Evolutionary conservation across 1,140 invertebrate genomes (phyloP).

Genomic region (Pissodes strobi): DNA sequence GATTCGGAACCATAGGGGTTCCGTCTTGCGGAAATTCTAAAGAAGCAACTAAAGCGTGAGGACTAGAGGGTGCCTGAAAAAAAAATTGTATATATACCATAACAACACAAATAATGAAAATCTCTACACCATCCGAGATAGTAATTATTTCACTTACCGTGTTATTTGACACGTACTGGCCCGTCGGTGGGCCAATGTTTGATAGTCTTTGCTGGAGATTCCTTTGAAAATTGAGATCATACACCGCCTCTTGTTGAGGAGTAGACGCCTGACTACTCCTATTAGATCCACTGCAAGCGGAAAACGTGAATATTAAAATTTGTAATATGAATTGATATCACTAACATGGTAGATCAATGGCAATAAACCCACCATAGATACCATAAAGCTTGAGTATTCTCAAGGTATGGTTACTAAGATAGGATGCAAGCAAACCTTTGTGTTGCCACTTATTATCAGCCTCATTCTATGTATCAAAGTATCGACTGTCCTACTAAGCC

Average conservation of each 20-base stretch:
- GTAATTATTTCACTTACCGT: conserved; percentile 35
- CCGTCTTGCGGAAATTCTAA: conserved; percentile 47
- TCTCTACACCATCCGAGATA: neutral
- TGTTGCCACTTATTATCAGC: too few relatives aligned
- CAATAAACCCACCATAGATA: too few relatives aligned
- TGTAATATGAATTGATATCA: neutral
- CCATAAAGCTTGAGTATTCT: too few relatives aligned
- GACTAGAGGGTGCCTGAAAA: conserved; percentile 48
- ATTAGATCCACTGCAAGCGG: conserved; percentile 45
- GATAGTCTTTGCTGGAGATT: conserved; percentile 65
- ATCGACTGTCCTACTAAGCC: too few relatives aligned
- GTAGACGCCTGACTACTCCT: conserved; percentile 62
- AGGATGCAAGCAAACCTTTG: too few relatives aligned
- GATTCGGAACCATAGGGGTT: neutral
- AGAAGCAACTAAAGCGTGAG: conserved; percentile 43
- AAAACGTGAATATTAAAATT: neutral
- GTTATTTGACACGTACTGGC: conserved; percentile 26
- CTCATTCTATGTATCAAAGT: too few relatives aligned
- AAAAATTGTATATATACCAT: conserved; percentile 2
- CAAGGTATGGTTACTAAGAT: too few relatives aligned
- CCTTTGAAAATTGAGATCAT: conserved; percentile 62
- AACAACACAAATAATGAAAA: neutral
- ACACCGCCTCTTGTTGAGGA: conserved; percentile 57
- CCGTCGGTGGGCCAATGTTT: conserved; percentile 52
- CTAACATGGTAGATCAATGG: too few relatives aligned